phyloP scores from a whole-genome alignment of 2,888 invertebrate genomes.

The Germaria angustata region DNA sequence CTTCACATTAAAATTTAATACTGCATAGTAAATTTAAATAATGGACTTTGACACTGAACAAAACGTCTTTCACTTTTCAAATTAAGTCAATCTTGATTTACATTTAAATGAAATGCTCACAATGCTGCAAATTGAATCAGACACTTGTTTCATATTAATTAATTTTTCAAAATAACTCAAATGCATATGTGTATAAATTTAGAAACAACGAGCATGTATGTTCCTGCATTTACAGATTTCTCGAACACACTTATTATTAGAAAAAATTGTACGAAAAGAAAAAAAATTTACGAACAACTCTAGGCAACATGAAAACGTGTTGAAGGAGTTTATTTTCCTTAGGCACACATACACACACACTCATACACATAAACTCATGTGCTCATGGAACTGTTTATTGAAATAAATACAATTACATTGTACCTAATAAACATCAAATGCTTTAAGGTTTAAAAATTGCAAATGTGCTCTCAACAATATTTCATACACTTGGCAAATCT shows the following conservation, averaged over 20 bases:
- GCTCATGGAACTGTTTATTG: neutral
- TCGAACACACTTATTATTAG: conserved; percentile 1
- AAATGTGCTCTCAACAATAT: conserved; percentile 6
- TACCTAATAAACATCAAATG: conserved; percentile 41
- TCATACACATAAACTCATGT: neutral
- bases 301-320: conserved; percentile 53
- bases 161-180: conserved; percentile 24
- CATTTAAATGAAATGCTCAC: neutral
- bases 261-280: neutral
- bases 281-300: neutral
- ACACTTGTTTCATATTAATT: conserved; percentile 62
- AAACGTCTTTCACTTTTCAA: no score
- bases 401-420: conserved; percentile 41
- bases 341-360: neutral
- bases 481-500: conserved; percentile 17
- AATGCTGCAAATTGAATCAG: conserved; percentile 49
- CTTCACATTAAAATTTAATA: neutral
- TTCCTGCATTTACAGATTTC: neutral
- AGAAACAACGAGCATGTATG: neutral
- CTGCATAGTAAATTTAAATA: neutral
- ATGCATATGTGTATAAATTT: neutral
- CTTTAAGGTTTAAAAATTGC: neutral
- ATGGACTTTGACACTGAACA: no score
- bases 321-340: conserved; percentile 45
- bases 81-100: conserved; percentile 6